Evolutionary conservation across 37 sponge, comb jelly and placozoan species (phyloP).

Genomic region (Haliclona indistincta): DNA sequence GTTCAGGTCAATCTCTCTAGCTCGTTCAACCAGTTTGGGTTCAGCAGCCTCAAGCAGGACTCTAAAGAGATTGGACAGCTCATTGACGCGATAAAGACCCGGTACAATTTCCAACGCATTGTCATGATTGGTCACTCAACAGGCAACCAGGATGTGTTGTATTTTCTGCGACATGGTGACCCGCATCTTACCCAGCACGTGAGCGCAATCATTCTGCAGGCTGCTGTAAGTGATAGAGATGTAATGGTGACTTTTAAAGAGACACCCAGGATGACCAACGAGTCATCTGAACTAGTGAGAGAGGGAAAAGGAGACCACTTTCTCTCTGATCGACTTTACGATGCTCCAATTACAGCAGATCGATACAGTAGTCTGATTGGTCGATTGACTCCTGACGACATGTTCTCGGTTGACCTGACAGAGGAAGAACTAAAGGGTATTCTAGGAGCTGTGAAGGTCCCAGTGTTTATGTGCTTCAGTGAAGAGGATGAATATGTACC

Average conservation of each 20-base stretch:
- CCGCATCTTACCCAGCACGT: neutral
- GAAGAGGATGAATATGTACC: slow-evolving; percentile 51
- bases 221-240: slow-evolving; percentile 56
- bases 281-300: slow-evolving; percentile 18
- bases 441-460: slow-evolving; percentile 23
- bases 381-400: slow-evolving; percentile 51
- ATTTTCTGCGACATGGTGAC: slow-evolving; percentile 24
- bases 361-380: slow-evolving; percentile 51
- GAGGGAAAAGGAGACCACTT: slow-evolving; percentile 16
- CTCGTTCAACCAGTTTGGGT: slow-evolving; percentile 58
- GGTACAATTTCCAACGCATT: slow-evolving; percentile 19
- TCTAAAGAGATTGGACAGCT: slow-evolving; percentile 22
- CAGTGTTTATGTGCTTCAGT: slow-evolving; percentile 41
- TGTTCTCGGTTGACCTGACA: slow-evolving; percentile 52
- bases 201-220: slow-evolving; percentile 39
- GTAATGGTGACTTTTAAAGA: neutral
- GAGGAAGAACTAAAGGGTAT: slow-evolving; percentile 40
- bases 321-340: slow-evolving; percentile 5
- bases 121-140: slow-evolving; percentile 46
- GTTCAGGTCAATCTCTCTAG: slow-evolving; percentile 54
- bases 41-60: slow-evolving; percentile 33
- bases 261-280: slow-evolving; percentile 14
- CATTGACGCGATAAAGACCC: slow-evolving; percentile 11
- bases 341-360: slow-evolving; percentile 49
- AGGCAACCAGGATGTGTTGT: slow-evolving; percentile 47